A percentile compares a stretch with the other conserved stretches of the same genome.
These are phyloP conservation scores for Papilio dardanus DNA, from an alignment of 1,140 invertebrate species.

Conservation along the genomic window DNA sequence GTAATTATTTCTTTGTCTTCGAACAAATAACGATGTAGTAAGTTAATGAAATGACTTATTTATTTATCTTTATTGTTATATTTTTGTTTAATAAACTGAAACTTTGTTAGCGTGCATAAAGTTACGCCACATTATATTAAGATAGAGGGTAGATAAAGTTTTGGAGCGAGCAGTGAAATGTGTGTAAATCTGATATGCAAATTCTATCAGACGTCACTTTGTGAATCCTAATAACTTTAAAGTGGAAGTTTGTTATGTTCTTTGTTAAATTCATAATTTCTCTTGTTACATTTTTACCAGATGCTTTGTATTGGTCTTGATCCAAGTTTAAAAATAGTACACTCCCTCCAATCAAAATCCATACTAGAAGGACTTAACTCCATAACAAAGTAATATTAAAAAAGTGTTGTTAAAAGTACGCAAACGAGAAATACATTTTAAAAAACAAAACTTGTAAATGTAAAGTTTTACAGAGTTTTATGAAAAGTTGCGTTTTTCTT, in stretches of 20 bases:
- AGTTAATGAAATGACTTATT: neutral
- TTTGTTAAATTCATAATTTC: neutral
- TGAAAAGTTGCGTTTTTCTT: too few relatives aligned
- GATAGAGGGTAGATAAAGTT: neutral
- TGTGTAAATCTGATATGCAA: conserved; percentile 8
- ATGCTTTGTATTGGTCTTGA: neutral
- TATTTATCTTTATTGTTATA: neutral
- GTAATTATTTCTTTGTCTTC: conserved; percentile 9
- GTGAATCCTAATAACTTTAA: neutral
- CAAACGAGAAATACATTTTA: neutral
- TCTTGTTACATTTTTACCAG: neutral
- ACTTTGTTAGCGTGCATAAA: neutral
- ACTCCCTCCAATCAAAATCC: neutral
- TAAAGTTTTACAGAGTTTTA: neutral
- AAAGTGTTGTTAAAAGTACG: neutral
- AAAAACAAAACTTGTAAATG: neutral
- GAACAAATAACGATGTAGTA: neutral
- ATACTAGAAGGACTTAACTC: too few relatives aligned
- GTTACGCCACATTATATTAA: conserved; percentile 13
- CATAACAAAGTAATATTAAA: neutral
- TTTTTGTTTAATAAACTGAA: neutral
- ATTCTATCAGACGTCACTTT: neutral
- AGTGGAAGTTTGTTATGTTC: neutral
- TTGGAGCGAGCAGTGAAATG: neutral
- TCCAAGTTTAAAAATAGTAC: neutral